These are phyloP conservation scores for Eugnorisma glareosa DNA, from an alignment of 2,888 invertebrate species.

Conservation along the genomic window DNA sequence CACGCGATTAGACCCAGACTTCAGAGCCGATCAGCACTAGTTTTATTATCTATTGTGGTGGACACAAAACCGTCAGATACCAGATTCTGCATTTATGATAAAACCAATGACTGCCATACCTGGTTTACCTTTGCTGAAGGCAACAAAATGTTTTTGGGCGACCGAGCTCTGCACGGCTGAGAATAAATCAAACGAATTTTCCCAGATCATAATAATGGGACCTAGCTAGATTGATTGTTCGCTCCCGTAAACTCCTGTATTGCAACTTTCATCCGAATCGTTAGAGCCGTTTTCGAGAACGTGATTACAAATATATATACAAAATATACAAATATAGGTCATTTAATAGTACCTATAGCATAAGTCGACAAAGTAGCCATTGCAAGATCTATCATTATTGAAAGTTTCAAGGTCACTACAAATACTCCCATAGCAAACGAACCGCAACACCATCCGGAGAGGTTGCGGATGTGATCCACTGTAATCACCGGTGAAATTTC, in stretches of 20 bases:
- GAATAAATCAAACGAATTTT: background rate
- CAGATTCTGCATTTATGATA: background rate
- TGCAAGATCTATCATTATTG: constrained; percentile 60
- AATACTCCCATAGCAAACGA: constrained; percentile 77
- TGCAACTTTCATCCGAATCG: background rate
- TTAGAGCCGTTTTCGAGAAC: background rate
- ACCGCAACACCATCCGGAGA: constrained; percentile 88
- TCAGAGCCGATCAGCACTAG: constrained; percentile 52
- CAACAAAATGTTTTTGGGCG: background rate
- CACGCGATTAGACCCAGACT: constrained; percentile 76
- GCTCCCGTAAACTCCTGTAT: background rate
- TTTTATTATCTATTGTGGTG: constrained; percentile 31
- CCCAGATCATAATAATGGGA: background rate
- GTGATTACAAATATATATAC: background rate
- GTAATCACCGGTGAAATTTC: constrained; percentile 89
- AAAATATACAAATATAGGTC: background rate
- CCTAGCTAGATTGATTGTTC: background rate
- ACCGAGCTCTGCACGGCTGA: background rate
- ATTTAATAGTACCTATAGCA: background rate
- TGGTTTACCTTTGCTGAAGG: background rate
- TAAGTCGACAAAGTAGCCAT: constrained; percentile 27
- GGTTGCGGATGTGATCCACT: constrained; percentile 86
- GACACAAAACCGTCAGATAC: background rate
- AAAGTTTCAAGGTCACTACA: constrained; percentile 79
- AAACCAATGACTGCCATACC: background rate